Evolutionary conservation across 2,888 invertebrate species (phyloP), one percentile per base, ranked within the genome.

Genomic region (Cryptocephalus moraei): DNA sequence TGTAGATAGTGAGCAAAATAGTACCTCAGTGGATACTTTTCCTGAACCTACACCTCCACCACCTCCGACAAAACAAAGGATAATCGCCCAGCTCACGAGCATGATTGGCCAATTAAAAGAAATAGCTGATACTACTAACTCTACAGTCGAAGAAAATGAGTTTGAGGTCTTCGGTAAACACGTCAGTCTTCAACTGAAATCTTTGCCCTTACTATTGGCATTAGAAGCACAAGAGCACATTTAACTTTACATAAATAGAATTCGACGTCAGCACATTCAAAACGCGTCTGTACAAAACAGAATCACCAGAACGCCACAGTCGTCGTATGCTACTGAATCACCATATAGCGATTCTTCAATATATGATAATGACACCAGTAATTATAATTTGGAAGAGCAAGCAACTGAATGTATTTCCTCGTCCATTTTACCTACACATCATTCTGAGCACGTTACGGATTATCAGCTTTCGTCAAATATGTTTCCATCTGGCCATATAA

Each of bases 111-210:
- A 58, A 51, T 54, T 58, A 55, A 58, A 59, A 54, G 54, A 56
- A 41, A 58, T 58, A 55, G 45, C 55, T 49, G 50, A 59, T 46
- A 52, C 56, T 53, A 51, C 55, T 54, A 56, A 58, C 50, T 53
- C 55, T 44, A 53, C 49, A 54, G 56, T 55, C 2, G 33, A 33
- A 54, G 57, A 59, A 49, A 58, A 59, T 57, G 56, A 59, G 57
- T 57, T 56, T 49, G 58, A 57, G 43, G 49, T 58, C 40, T 59
- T 58, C 51, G 55, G 56, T 48, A 57, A 57, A 56, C 55, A 59
- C 56, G 55, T 56, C 48, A 53, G 51, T 53, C 53, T 57, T 53
- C 53, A 57, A 55, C 55, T 50, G 12, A 50, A 45, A 42, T 36
- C 45, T 10, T 31, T 48, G 48, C 39, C 50, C 14, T 48, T 45